Conservation (phyloP, 2,797 vertebrate genomes). For the Poeciliopsis presidionis region DNA sequence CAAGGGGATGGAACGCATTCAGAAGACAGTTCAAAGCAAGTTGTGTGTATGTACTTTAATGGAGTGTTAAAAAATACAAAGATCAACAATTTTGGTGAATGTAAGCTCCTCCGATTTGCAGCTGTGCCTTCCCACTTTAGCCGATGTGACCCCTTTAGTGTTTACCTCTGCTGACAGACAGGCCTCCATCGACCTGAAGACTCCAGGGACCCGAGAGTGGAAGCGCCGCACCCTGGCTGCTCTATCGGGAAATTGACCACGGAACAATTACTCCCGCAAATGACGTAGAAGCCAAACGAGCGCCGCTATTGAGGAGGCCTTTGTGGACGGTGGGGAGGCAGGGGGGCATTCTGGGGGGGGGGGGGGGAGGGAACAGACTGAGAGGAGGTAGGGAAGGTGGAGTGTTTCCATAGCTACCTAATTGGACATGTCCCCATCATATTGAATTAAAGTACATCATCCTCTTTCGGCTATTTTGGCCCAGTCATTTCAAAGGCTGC, state of each 20-base stretch:
- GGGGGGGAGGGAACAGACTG: not conserved
- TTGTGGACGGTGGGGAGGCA: constrained; percentile 4
- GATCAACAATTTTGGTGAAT: not conserved
- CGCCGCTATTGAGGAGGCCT: not conserved
- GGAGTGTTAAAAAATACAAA: not conserved
- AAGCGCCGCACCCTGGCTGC: constrained; percentile 17
- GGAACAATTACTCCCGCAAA: constrained; percentile 60
- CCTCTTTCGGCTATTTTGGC: constrained; percentile 39
- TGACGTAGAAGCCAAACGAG: constrained; percentile 29
- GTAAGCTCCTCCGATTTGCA: not conserved
- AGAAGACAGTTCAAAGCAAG: not conserved
- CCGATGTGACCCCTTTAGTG: not conserved
- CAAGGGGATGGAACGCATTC: not conserved
- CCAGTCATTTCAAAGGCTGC: constrained; percentile 47
- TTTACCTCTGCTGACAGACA: constrained; percentile 55
- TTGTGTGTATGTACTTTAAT: not conserved
- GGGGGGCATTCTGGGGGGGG: not conserved
- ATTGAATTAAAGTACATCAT: constrained; percentile 52
- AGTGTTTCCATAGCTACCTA: constrained; percentile 63
- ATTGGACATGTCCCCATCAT: constrained; percentile 48
- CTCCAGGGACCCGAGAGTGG: constrained; percentile 31
- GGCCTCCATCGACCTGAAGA: constrained; percentile 41
- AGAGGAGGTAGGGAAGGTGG: constrained; percentile 28
- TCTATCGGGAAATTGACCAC: constrained; percentile 56
- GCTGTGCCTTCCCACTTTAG: not conserved